Evolutionary conservation across 1,140 invertebrate genomes (phyloP).

Genomic region (Cylas formicarius): DNA sequence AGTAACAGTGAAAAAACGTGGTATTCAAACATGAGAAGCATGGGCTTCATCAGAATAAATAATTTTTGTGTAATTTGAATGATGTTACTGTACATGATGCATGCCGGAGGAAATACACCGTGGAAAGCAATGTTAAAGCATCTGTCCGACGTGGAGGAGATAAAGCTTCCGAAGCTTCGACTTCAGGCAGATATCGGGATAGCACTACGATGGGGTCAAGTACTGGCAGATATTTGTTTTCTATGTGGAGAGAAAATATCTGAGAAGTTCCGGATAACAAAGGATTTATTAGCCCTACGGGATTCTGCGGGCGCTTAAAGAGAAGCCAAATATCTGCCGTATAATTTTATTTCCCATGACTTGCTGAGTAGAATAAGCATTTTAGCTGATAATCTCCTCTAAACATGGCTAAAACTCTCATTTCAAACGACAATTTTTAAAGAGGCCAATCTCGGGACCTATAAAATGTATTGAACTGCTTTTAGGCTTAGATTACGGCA

Average conservation of each 20-base stretch:
- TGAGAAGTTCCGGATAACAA: not conserved
- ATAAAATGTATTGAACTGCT: too few species aligned
- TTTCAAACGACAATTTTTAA: too few species aligned
- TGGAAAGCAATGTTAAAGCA: not conserved
- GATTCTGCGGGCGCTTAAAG: too few species aligned
- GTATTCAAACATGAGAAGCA: not conserved
- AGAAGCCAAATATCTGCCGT: too few species aligned
- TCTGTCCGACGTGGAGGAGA: conserved; percentile 3
- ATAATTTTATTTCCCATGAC: too few species aligned
- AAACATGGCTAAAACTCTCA: too few species aligned
- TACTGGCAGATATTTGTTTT: conserved; percentile 2
- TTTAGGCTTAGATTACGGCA: too few species aligned
- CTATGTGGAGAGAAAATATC: conserved; percentile 1
- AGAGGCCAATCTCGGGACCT: too few species aligned
- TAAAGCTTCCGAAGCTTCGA: not conserved
- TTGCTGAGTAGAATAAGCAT: too few species aligned
- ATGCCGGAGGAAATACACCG: not conserved
- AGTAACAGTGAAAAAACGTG: conserved; percentile 4
- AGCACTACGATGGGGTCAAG: not conserved
- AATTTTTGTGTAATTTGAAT: not conserved
- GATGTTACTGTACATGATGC: conserved; percentile 2
- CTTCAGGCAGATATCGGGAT: not conserved
- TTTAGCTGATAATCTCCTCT: too few species aligned
- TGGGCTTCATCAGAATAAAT: not conserved
- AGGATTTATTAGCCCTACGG: not conserved